phyloP scores from a whole-genome alignment of 2,888 invertebrate species.

The Acanthosepion pharaonis region DNA sequence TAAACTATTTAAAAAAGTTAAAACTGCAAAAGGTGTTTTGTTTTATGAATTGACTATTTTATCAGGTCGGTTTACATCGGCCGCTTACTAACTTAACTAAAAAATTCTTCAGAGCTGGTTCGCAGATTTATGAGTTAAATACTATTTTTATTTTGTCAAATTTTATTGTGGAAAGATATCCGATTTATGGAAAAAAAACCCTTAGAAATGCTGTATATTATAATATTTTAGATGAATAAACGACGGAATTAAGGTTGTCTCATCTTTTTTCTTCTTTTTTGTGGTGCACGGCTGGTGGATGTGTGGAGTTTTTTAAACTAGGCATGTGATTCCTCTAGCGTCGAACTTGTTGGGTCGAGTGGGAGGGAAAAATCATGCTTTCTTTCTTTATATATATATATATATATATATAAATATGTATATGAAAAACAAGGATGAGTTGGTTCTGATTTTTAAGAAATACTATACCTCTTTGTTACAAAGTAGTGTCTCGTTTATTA shows the following conservation, averaged over 20 bases:
- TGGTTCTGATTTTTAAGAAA: no score
- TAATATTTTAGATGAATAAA: not conserved
- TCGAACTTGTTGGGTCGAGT: not conserved
- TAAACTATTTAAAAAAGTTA: not conserved
- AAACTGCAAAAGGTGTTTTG: not conserved
- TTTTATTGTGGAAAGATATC: not conserved
- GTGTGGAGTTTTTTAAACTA: not conserved
- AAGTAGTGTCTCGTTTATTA: no score
- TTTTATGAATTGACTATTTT: not conserved
- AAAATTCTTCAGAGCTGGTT: not conserved
- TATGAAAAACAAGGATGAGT: not conserved
- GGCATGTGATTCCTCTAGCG: not conserved
- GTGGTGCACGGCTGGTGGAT: not conserved
- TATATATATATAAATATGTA: not conserved
- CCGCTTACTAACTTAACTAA: not conserved
- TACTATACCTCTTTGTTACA: no score
- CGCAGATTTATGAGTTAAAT: not conserved
- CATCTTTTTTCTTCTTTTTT: not conserved
- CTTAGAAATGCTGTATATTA: not conserved
- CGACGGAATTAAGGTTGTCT: not conserved
- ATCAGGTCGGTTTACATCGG: not conserved
- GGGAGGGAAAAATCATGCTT: conserved; percentile 11
- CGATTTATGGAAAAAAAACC: not conserved
- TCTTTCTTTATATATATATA: conserved; percentile 25
- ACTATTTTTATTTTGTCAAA: not conserved